These are phyloP conservation scores for Meriones psammophilus DNA, from an alignment of 2,797 vertebrate genomes.

Conservation along the genomic window DNA sequence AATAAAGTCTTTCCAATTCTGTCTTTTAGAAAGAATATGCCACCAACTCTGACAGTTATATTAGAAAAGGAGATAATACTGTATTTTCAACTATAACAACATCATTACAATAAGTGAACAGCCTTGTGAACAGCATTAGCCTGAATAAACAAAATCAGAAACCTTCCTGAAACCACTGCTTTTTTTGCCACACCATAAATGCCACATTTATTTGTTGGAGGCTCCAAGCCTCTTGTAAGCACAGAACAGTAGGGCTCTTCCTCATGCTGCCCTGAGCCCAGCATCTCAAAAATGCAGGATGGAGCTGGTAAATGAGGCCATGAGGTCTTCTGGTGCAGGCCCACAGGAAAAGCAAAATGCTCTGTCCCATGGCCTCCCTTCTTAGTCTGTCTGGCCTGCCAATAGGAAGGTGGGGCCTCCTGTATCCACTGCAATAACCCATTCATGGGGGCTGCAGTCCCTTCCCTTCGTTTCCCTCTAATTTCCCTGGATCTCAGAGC, in stretches of 20 bases:
- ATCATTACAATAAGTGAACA: neutral
- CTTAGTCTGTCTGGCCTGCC: neutral
- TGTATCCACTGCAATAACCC: neutral
- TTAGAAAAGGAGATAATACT: constrained; percentile 26
- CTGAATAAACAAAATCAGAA: constrained; percentile 58
- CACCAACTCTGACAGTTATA: constrained; percentile 17
- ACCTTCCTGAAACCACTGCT: neutral
- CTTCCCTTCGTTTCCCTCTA: neutral
- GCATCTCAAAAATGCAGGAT: neutral
- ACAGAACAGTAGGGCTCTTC: constrained; percentile 36
- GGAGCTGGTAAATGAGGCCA: neutral
- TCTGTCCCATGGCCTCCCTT: neutral
- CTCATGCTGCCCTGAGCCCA: constrained; percentile 54
- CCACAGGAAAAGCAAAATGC: neutral
- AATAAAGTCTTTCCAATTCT: constrained; percentile 32
- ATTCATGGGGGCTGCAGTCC: neutral
- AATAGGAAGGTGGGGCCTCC: neutral
- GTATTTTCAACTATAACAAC: constrained; percentile 46
- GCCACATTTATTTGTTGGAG: constrained; percentile 50
- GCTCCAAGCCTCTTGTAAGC: neutral
- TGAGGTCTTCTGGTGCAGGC: too few species aligned
- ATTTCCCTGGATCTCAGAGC: too few species aligned
- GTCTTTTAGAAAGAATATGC: constrained; percentile 33
- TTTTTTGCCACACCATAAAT: neutral
- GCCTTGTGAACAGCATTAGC: neutral